Base-by-base conservation (phyloP, 2,797 vertebrate species). In the Cirrhinus molitorella region DNA sequence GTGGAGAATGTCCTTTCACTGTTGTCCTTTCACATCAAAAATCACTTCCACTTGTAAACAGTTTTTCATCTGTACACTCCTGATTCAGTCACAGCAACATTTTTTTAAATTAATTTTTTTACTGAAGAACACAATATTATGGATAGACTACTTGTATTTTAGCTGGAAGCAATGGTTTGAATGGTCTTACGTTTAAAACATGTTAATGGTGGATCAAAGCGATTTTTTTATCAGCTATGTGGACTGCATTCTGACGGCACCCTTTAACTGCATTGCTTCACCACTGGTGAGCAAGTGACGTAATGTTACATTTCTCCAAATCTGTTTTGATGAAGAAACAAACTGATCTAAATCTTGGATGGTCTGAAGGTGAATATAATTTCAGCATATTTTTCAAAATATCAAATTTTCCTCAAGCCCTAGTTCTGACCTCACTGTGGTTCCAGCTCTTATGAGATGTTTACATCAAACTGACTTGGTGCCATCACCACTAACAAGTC, bases 391-490 rank as follows among this genome's bases (percentile, higher is more conserved):
- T 12, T 5, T 13, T n/a, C n/a, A n/a, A n/a, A n/a, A n/a, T n/a
- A 21, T 19, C 34, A 23, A 57, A 9, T 43, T 34, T 59, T 77
- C 23, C 40, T 45, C 17, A 34, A 66, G 11, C 25, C 16, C 13
- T 4, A 31, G 45, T 28, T 47, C 47, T 79, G 31, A 79, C 63
- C 65, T 68, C 63, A 68, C 47, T 68, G 31, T 53, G 63, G 31
- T 79, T 68, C n/a, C n/a, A 51, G 77, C 47, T 79, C 21, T 25
- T 55, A 10, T 51, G 31, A 25, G 47, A 79, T 12, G 21, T 67
- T 79, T 51, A 66, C 45, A 63, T 53, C 63, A 68, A 79, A 68
- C 34, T 40, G 49, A 51, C 65, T 80, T 17, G 10, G 34, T 55
- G 40, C 63, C 47, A 67, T 51, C 31, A 40, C 63, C 31, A 53